Conservation (phyloP, 2,888 invertebrate genomes). For the Pseudoips prasinana region DNA sequence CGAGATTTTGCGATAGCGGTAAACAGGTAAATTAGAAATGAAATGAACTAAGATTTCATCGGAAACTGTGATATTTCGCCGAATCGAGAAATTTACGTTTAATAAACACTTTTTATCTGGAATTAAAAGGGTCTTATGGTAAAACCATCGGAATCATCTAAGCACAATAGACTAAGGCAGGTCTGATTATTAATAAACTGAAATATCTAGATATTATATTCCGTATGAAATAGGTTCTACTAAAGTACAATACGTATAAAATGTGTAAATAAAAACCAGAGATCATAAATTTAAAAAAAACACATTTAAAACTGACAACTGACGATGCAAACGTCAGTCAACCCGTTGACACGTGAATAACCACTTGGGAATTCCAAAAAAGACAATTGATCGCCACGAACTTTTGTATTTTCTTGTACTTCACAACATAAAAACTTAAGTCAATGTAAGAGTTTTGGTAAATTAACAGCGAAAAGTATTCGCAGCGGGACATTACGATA, state of each 20-base stretch:
- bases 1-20: constrained; percentile 25
- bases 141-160: too few species aligned
- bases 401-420: constrained; percentile 32
- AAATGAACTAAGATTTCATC: constrained; percentile 13
- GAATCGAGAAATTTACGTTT: constrained; percentile 15
- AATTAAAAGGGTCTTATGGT: constrained; percentile 8
- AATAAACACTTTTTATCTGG: constrained; percentile 1
- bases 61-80: constrained; percentile 16
- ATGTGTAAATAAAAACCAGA: too few species aligned
- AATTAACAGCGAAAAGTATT: constrained; percentile 65
- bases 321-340: constrained; percentile 65
- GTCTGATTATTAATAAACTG: too few species aligned
- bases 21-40: constrained; percentile 22
- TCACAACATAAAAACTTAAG: constrained; percentile 26
- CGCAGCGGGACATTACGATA: constrained; percentile 65
- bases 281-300: constrained; percentile 34
- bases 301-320: constrained; percentile 44
- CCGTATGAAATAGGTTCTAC: too few species aligned
- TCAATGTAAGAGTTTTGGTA: constrained; percentile 51
- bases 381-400: constrained; percentile 48
- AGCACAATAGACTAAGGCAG: too few species aligned
- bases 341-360: constrained; percentile 63
- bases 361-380: constrained; percentile 57
- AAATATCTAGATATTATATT: too few species aligned
- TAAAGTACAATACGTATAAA: too few species aligned